Conservation (phyloP, 1,140 invertebrate species). For the Glossosoma conforme region DNA sequence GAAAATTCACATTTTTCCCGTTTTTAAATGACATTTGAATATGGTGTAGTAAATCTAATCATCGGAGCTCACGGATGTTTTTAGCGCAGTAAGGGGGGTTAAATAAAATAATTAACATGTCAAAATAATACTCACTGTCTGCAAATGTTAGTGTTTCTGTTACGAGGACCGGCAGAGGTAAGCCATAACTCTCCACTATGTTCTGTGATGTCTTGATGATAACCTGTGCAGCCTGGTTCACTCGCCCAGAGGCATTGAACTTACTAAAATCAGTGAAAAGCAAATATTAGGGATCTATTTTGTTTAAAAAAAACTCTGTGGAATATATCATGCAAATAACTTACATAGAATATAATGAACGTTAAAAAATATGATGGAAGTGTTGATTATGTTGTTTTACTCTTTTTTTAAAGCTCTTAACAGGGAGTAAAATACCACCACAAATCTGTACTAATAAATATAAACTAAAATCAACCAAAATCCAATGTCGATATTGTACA, state of each 20-base stretch:
- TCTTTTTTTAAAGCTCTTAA: not conserved
- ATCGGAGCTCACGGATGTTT: no score
- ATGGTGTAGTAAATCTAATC: no score
- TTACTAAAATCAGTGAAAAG: constrained; percentile 42
- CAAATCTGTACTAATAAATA: no score
- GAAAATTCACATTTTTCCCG: no score
- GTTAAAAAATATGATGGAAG: no score
- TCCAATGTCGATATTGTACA: no score
- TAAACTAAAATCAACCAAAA: no score
- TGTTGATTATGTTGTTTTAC: not conserved
- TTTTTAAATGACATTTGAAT: no score
- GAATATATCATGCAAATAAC: no score
- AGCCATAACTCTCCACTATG: constrained; percentile 70
- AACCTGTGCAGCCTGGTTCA: constrained; percentile 63
- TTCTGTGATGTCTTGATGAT: constrained; percentile 63
- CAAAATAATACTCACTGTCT: constrained; percentile 55
- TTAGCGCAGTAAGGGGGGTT: no score
- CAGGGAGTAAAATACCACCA: constrained; percentile 5
- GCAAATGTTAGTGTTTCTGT: constrained; percentile 82
- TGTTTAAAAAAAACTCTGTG: not conserved
- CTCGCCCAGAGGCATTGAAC: constrained; percentile 54
- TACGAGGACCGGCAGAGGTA: constrained; percentile 76
- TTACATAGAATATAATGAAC: no score
- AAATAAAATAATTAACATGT: no score
- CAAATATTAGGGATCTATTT: not conserved